A percentile compares a stretch with the other conserved stretches of the same genome.
Conservation (phyloP, 2,888 invertebrate genomes). For the Drosophila multiciliata region DNA sequence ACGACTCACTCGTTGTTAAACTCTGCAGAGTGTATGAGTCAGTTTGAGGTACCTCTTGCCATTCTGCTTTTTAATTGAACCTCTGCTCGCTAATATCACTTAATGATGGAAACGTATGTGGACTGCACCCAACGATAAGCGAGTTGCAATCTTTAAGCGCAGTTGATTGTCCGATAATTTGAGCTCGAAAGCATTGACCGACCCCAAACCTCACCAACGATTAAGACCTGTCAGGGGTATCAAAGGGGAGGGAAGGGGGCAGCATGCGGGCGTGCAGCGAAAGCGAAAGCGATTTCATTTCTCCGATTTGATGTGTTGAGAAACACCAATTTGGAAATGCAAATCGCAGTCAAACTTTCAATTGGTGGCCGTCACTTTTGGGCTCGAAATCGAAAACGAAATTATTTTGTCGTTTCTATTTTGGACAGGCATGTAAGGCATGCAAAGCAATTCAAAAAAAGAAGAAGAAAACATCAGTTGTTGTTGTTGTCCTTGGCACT, state of each 20-base stretch:
- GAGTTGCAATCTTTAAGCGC: constrained; percentile 29
- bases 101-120: constrained; percentile 14
- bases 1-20: background rate
- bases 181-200: constrained; percentile 61
- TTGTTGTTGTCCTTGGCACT: constrained; percentile 35
- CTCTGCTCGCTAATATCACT: background rate
- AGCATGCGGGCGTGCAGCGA: constrained; percentile 30
- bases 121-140: constrained; percentile 33
- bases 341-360: constrained; percentile 74
- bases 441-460: background rate
- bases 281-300: constrained; percentile 75
- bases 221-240: constrained; percentile 15
- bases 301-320: constrained; percentile 39
- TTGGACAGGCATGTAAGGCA: constrained; percentile 26
- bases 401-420: constrained; percentile 53
- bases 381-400: constrained; percentile 44
- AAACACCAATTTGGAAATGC: constrained; percentile 67
- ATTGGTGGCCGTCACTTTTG: constrained; percentile 64
- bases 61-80: background rate
- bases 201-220: constrained; percentile 26
- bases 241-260: background rate
- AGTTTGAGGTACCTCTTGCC: background rate
- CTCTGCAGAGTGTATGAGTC: background rate
- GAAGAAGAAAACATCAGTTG: constrained; percentile 7
- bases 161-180: constrained; percentile 58